These are phyloP conservation scores for Tyrophagus putrescentiae DNA, from an alignment of 1,140 invertebrate genomes.

Conservation along the genomic window DNA sequence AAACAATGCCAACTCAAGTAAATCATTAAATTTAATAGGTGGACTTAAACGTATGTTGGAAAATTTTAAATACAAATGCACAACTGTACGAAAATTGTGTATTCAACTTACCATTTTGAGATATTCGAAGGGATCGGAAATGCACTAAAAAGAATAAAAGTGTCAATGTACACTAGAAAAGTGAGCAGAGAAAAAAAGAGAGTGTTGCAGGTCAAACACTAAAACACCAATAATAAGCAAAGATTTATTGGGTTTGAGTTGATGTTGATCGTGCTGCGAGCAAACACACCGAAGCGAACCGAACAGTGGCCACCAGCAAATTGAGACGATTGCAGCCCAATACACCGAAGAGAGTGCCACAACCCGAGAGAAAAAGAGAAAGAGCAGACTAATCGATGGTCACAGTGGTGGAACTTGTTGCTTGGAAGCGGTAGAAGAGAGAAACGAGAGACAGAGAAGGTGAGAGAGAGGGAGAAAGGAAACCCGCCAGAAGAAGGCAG, in stretches of 20 bases:
- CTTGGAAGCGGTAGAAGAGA: too few relatives aligned
- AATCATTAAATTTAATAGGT: too few relatives aligned
- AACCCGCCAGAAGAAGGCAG: too few relatives aligned
- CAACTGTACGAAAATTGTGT: too few relatives aligned
- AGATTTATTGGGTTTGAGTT: slow-evolving; percentile 12
- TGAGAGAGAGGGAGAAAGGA: too few relatives aligned
- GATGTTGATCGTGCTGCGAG: background rate
- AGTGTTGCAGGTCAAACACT: too few relatives aligned
- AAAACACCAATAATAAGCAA: slow-evolving; percentile 13
- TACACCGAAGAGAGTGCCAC: background rate
- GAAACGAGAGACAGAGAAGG: too few relatives aligned
- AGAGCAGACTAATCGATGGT: background rate
- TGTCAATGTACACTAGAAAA: background rate
- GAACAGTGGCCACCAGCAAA: background rate
- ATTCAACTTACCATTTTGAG: background rate
- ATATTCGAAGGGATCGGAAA: background rate
- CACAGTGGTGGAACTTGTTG: slow-evolving; percentile 2
- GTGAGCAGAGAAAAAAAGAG: background rate
- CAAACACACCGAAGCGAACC: background rate
- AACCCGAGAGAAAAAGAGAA: background rate
- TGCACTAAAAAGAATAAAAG: too few relatives aligned
- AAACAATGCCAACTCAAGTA: too few relatives aligned
- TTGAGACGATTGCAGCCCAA: background rate
- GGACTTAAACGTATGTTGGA: too few relatives aligned
- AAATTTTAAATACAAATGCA: too few relatives aligned